Percentiles rank a stretch among this genome's conserved stretches.
Conservation (phyloP, 2,888 invertebrate species). For the Cyrtodaria siliqua region DNA sequence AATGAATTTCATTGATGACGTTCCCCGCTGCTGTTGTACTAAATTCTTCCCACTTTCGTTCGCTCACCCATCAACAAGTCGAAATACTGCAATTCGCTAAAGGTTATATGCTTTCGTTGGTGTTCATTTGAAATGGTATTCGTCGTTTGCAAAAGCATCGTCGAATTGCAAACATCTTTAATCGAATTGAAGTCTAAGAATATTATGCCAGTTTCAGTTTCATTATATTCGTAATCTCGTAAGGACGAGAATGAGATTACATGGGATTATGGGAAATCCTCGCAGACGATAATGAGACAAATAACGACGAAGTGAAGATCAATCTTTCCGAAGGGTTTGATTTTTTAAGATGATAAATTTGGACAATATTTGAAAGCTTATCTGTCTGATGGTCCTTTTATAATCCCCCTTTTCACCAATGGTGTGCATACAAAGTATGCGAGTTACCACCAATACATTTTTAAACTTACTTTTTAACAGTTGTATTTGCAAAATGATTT, state of each 20-base stretch:
- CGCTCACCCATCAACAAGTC: constrained; percentile 7
- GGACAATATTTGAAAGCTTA: constrained; percentile 10
- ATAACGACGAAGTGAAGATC: constrained; percentile 50
- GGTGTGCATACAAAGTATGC: too few species aligned
- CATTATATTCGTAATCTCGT: constrained; percentile 63
- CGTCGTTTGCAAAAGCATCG: constrained; percentile 11
- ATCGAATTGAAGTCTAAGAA: constrained; percentile 48
- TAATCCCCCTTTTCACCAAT: constrained; percentile 2
- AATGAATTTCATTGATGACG: constrained; percentile 31
- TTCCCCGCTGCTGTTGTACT: constrained; percentile 26
- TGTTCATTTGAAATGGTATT: constrained; percentile 19
- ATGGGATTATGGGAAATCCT: constrained; percentile 54
- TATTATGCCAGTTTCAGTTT: constrained; percentile 41
- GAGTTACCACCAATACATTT: too few species aligned
- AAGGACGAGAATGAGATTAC: constrained; percentile 60
- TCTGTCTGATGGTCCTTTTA: constrained; percentile 4
- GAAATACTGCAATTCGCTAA: constrained; percentile 10
- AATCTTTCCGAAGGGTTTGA: constrained; percentile 35
- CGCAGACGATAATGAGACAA: constrained; percentile 59
- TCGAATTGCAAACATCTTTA: constrained; percentile 6
- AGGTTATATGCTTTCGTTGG: not conserved
- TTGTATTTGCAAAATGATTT: too few species aligned
- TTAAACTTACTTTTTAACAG: too few species aligned
- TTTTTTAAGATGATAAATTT: constrained; percentile 28
- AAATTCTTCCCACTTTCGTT: constrained; percentile 25